These are phyloP conservation scores for Syngnathus rostellatus DNA, from an alignment of 2,797 vertebrate species.

Conservation along the genomic window DNA sequence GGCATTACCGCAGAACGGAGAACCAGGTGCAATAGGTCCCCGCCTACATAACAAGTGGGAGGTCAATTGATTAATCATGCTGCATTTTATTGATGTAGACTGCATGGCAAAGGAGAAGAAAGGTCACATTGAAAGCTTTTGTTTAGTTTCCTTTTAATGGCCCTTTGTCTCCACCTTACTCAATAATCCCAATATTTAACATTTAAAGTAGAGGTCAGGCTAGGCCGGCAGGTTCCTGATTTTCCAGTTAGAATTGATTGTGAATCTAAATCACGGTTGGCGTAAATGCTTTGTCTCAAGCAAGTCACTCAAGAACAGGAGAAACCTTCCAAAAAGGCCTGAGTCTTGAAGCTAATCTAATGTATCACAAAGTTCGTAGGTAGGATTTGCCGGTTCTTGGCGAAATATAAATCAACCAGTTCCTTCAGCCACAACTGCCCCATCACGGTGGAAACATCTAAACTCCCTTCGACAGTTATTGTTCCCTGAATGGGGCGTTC, in stretches of 20 bases:
- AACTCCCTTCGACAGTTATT: slow-evolving; percentile 39
- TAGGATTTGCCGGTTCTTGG: slow-evolving; percentile 10
- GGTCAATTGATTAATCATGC: slow-evolving; percentile 38
- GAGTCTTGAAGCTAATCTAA: background rate
- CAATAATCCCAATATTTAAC: slow-evolving; percentile 3
- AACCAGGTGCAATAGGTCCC: slow-evolving; percentile 39
- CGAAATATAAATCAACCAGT: slow-evolving; percentile 31
- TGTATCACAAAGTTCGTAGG: background rate
- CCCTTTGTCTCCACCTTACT: slow-evolving; percentile 15
- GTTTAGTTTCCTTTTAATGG: slow-evolving; percentile 38
- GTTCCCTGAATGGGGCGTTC: slow-evolving; percentile 42
- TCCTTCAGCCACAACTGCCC: slow-evolving; percentile 25
- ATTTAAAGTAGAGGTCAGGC: background rate
- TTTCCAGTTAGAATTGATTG: too few species aligned
- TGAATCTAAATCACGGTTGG: too few species aligned
- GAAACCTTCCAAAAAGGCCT: background rate
- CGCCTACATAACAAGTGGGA: slow-evolving; percentile 40
- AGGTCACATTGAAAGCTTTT: slow-evolving; percentile 36
- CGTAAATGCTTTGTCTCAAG: too few species aligned
- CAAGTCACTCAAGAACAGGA: background rate
- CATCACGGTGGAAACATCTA: slow-evolving; percentile 36
- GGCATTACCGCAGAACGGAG: slow-evolving; percentile 57
- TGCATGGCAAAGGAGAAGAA: slow-evolving; percentile 17
- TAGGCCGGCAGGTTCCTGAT: background rate
- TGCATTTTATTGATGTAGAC: slow-evolving; percentile 28